Percentiles rank a stretch among this genome's conserved stretches.
Conservation (phyloP, 2,113 vertebrate genomes). For the Haemorhous mexicanus region DNA sequence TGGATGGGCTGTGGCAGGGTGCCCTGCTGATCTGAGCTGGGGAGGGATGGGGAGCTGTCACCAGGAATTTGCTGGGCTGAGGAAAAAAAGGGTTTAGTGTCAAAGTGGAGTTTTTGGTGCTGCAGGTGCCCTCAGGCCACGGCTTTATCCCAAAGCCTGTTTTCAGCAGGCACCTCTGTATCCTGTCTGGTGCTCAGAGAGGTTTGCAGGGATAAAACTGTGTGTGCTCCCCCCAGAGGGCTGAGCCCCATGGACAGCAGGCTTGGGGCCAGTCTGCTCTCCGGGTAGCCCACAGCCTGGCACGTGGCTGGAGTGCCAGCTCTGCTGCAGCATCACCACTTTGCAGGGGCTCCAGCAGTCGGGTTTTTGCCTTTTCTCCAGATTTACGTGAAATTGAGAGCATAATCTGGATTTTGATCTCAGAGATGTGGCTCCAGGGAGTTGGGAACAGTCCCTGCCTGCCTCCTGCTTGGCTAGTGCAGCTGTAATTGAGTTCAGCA, state of each 20-base stretch:
- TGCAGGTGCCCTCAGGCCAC: neutral
- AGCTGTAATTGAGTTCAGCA: slow-evolving; percentile 16
- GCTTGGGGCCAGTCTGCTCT: fast-evolving
- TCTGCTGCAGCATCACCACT: fast-evolving
- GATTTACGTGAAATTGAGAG: neutral
- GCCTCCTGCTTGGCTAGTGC: neutral
- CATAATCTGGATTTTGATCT: neutral
- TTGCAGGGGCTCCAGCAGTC: neutral
- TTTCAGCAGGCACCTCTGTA: neutral
- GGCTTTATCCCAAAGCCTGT: neutral
- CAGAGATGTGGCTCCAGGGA: neutral
- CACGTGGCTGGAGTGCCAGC: fast-evolving
- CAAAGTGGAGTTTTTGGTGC: neutral
- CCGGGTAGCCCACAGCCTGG: fast-evolving
- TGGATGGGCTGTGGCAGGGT: neutral
- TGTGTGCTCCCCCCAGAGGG: neutral
- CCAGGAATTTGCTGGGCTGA: neutral
- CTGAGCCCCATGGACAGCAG: neutral
- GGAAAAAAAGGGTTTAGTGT: neutral
- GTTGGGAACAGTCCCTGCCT: neutral
- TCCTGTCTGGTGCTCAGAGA: neutral
- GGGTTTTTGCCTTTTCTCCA: neutral
- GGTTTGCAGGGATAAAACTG: neutral
- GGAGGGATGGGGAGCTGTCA: neutral
- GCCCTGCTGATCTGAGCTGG: neutral